These are phyloP conservation scores for Thripadectes ignobilis DNA, from an alignment of 2,797 vertebrate species.

Conservation along the genomic window DNA sequence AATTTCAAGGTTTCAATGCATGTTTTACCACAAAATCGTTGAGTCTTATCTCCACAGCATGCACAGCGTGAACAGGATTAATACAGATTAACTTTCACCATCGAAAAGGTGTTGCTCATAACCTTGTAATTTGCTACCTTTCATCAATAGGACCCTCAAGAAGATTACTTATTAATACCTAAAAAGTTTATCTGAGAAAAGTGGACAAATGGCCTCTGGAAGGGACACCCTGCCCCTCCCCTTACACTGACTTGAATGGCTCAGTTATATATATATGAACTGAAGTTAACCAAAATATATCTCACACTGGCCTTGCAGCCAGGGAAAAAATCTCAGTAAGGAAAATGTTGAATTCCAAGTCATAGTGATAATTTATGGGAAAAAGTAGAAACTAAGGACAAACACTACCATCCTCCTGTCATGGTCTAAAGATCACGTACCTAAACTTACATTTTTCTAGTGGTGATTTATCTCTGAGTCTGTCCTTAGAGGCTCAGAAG, in stretches of 20 bases:
- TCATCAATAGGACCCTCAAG: not conserved
- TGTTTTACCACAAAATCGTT: not conserved
- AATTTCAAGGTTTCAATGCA: not conserved
- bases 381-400: not conserved
- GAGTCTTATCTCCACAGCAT: not conserved
- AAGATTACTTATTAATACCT: not conserved
- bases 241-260: not conserved
- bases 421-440: not conserved
- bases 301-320: not conserved
- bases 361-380: not conserved
- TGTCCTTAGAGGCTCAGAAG: not conserved
- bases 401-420: not conserved
- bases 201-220: not conserved
- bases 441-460: not conserved
- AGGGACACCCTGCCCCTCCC: not conserved
- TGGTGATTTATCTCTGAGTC: not conserved
- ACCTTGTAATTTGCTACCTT: not conserved
- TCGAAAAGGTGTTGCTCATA: not conserved
- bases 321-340: not conserved
- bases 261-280: fast-evolving
- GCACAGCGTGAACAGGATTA: not conserved
- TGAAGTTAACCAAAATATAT: not conserved
- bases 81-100: not conserved
- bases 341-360: not conserved
- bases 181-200: not conserved